These are phyloP conservation scores for Alfaro cultratus DNA, from an alignment of 2,797 vertebrate genomes.

Conservation along the genomic window DNA sequence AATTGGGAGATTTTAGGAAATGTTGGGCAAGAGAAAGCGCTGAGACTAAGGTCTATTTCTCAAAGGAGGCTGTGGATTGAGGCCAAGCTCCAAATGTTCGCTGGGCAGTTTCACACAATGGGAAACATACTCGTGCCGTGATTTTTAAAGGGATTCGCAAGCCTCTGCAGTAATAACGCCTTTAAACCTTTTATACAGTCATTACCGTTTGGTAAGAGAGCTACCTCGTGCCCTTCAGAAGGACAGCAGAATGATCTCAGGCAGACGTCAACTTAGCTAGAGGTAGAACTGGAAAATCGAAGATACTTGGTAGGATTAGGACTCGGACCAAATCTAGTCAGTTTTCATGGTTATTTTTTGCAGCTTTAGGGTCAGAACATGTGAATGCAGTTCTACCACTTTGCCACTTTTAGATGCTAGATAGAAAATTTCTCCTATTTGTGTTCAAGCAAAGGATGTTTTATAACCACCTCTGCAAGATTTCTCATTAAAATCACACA, in stretches of 20 bases:
- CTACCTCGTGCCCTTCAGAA: not conserved
- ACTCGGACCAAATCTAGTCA: not conserved
- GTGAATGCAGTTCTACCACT: not conserved
- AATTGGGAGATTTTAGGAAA: conserved; percentile 10
- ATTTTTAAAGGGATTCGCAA: not conserved
- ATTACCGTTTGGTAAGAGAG: not conserved
- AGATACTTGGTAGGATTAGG: not conserved
- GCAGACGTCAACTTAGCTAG: not conserved
- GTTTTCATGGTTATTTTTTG: not conserved
- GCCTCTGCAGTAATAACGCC: not conserved
- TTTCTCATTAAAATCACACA: not conserved
- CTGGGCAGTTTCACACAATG: not conserved
- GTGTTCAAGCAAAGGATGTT: not conserved
- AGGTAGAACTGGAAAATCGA: not conserved
- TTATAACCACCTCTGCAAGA: too few relatives aligned
- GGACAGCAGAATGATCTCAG: not conserved
- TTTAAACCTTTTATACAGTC: not conserved
- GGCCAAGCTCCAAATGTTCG: not conserved
- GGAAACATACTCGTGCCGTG: not conserved
- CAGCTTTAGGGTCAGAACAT: not conserved
- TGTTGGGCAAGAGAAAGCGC: not conserved
- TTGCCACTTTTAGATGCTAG: not conserved
- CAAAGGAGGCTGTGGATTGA: not conserved
- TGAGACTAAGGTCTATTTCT: not conserved
- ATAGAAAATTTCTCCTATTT: not conserved